Evolutionary conservation across 2,113 vertebrate species (phyloP), one percentile per base, ranked within the genome.

Genomic region (Poeciliopsis prolifica): DNA sequence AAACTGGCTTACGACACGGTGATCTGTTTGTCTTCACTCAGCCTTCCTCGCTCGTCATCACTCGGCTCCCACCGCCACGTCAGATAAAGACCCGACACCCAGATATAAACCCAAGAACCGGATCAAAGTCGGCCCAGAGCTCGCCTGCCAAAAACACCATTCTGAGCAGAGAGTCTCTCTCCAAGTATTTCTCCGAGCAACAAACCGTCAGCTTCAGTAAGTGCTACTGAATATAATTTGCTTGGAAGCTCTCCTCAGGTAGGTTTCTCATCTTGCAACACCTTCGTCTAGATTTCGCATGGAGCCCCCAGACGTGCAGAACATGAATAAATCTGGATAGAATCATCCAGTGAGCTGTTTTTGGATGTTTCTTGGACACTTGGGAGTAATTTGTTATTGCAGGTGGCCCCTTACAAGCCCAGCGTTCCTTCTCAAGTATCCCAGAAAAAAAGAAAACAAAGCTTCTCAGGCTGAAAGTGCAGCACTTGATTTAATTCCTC

Each of bases 321-420:
- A 75, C 83, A 86, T 83, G 70, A 86, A 92, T 87, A 92, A 87
- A 91, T 91, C 80, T 79, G 74, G 63, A 77, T n/a, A 74, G 51
- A 74, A 80, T 81, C 78, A 86, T 70, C 68, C 66, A 58, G 37
- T 72, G 70, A 72, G 77, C 74, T 84, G 80, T 78, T 89, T 80
- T 87, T 90, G 78, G 86, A 85, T 90, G 80, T 80, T 88, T 87
- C 84, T 72, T 80, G 44, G 66, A 84, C 88, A 71, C 87, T 42
- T 22, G 87, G 85, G 89, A 89, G 88, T 83, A 4, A 86, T 88
- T 74, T 88, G 82, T 86, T 91, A 84, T 89, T 89, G 87, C 87
- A 90, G 88, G 88, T 92, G 90, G 87, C 75, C 72, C 19, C 69
- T 82, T 84, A 82, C 83, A 83, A 81, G 74, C 82, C 61, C 68